Evolutionary conservation across 2,113 vertebrate species (phyloP).

Genomic region (Chiloscyllium plagiosum): DNA sequence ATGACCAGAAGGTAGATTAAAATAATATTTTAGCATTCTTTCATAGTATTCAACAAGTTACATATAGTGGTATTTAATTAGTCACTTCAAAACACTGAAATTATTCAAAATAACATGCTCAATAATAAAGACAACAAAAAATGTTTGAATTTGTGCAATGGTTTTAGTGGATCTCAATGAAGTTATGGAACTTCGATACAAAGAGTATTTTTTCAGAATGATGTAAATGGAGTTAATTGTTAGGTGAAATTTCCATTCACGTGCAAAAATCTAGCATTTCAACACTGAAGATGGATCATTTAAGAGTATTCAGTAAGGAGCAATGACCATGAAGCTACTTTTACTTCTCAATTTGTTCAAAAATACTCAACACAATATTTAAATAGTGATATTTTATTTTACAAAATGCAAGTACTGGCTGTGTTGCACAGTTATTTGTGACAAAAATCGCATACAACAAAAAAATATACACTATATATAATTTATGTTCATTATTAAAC

Average conservation of each 20-base stretch:
- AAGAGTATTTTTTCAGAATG: constrained; percentile 17
- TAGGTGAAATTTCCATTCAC: constrained; percentile 2
- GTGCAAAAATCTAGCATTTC: background rate
- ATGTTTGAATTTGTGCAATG: background rate
- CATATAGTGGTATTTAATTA: background rate
- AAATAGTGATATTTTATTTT: constrained; percentile 22
- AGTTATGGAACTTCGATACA: background rate
- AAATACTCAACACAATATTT: constrained; percentile 29
- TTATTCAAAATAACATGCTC: background rate
- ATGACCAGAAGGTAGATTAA: background rate
- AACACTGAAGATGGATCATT: background rate
- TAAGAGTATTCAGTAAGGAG: background rate
- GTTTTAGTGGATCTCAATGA: background rate
- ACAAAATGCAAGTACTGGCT: constrained; percentile 2
- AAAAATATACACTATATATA: constrained; percentile 36
- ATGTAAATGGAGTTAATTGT: background rate
- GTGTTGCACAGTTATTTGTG: constrained; percentile 20
- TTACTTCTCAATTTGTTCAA: background rate
- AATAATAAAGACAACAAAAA: background rate
- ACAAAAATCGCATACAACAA: constrained; percentile 33
- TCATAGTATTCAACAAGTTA: background rate
- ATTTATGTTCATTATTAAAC: constrained; percentile 26
- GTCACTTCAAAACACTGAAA: constrained; percentile 28
- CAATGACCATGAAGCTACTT: background rate
- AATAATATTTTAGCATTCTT: background rate